These are phyloP conservation scores for Platyscapa corneri DNA, from an alignment of 1,140 invertebrate genomes.

Conservation along the genomic window DNA sequence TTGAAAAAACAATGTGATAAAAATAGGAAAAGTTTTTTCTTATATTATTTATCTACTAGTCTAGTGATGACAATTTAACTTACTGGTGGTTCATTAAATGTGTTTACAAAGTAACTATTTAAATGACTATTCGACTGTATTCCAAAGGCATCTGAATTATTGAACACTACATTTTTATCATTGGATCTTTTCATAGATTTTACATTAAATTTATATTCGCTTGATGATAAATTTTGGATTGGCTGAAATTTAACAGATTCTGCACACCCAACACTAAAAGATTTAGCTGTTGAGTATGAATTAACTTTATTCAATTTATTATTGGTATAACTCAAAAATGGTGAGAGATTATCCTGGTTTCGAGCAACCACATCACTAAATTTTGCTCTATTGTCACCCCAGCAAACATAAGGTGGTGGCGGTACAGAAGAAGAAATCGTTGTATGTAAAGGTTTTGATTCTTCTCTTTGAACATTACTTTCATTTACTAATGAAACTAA, in stretches of 20 bases:
- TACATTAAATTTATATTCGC: constrained; percentile 58
- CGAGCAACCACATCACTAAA: constrained; percentile 78
- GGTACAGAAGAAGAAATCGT: constrained; percentile 48
- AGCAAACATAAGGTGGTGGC: constrained; percentile 67
- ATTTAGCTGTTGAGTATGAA: constrained; percentile 31
- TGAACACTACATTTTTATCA: constrained; percentile 53
- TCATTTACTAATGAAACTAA: constrained; percentile 56
- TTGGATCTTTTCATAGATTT: constrained; percentile 46
- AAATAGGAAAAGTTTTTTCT: too few relatives aligned
- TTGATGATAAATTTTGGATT: constrained; percentile 55
- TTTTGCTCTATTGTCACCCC: constrained; percentile 75
- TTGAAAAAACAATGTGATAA: too few relatives aligned
- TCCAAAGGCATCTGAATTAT: constrained; percentile 54
- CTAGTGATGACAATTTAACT: constrained; percentile 34
- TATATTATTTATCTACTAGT: too few relatives aligned
- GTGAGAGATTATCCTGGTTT: constrained; percentile 64
- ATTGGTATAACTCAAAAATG: constrained; percentile 57
- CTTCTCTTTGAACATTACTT: constrained; percentile 58
- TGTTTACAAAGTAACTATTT: constrained; percentile 68
- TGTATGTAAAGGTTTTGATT: constrained; percentile 52
- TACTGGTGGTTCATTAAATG: constrained; percentile 63
- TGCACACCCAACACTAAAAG: constrained; percentile 17
- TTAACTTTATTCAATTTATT: constrained; percentile 53
- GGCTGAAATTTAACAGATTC: constrained; percentile 56
- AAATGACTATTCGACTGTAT: constrained; percentile 57